A percentile compares a stretch with the other conserved stretches of the same genome.
Evolutionary conservation across 2,113 vertebrate genomes (phyloP).

Genomic region (Lophochroa leadbeateri): DNA sequence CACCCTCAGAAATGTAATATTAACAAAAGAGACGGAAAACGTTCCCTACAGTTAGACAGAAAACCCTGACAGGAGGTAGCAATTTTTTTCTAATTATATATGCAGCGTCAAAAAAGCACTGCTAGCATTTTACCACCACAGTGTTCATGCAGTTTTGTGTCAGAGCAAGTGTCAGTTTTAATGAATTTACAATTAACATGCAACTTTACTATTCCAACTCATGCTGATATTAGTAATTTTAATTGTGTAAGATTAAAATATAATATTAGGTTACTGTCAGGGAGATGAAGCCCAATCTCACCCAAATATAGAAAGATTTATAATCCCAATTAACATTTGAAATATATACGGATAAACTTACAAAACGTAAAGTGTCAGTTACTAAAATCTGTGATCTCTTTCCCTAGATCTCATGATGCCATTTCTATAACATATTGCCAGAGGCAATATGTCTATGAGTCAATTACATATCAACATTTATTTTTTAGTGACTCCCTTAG

Average conservation of each 20-base stretch:
- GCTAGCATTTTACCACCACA: slow-evolving; percentile 59
- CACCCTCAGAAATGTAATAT: slow-evolving; percentile 13
- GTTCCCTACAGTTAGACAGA: slow-evolving; percentile 34
- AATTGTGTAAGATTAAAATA: slow-evolving; percentile 42
- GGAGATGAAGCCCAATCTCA: slow-evolving; percentile 8
- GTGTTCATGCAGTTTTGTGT: slow-evolving; percentile 57
- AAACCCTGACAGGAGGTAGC: slow-evolving; percentile 59
- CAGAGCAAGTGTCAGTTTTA: slow-evolving; percentile 63
- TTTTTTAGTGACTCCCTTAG: slow-evolving; percentile 26
- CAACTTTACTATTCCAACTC: slow-evolving; percentile 50
- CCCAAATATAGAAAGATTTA: not conserved
- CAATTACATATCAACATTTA: slow-evolving; percentile 67
- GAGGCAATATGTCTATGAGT: slow-evolving; percentile 58
- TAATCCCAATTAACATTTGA: too few relatives aligned
- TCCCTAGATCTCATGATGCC: slow-evolving; percentile 36
- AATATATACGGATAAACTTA: too few relatives aligned
- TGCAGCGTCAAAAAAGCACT: slow-evolving; percentile 61
- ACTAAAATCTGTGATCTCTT: slow-evolving; percentile 60
- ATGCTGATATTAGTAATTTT: slow-evolving; percentile 48
- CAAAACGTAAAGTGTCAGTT: not conserved
- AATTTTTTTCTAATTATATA: slow-evolving; percentile 65
- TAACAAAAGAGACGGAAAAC: slow-evolving; percentile 37
- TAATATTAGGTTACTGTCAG: slow-evolving; percentile 23
- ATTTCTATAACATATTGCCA: slow-evolving; percentile 60
- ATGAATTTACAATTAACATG: slow-evolving; percentile 72